Evolutionary conservation across 2,888 invertebrate species (phyloP).

Genomic region (Idaea aversata): DNA sequence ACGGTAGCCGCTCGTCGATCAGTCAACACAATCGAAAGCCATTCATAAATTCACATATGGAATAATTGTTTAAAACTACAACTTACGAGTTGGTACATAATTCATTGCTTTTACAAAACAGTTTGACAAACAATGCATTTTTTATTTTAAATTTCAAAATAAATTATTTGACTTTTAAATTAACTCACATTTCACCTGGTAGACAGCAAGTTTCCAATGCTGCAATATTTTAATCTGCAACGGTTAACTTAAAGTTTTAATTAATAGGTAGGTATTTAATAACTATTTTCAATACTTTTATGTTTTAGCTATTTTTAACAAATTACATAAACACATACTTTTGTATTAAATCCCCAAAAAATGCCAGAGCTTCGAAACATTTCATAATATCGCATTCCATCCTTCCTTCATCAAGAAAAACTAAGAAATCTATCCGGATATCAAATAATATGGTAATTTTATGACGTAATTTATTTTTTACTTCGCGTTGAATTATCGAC

Average conservation of each 20-base stretch:
- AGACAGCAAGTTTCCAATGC: no score
- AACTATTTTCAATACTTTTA: no score
- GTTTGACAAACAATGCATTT: no score
- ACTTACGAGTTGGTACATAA: neutral
- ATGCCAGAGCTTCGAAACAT: neutral
- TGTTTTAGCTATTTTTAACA: no score
- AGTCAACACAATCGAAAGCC: slow-evolving; percentile 21
- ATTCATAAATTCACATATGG: slow-evolving; percentile 9
- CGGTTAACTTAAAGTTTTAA: no score
- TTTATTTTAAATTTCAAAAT: no score
- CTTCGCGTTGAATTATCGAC: slow-evolving; percentile 3
- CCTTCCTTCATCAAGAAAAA: neutral
- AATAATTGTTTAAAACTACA: neutral
- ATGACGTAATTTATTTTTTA: neutral
- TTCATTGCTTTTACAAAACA: no score
- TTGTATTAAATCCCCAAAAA: neutral
- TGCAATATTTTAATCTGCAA: no score
- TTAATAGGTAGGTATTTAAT: no score
- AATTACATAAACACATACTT: no score
- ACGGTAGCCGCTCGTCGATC: slow-evolving; percentile 14
- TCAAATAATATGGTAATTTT: neutral
- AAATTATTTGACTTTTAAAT: no score
- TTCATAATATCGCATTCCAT: neutral
- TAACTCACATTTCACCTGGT: no score
- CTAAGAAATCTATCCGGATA: neutral